Evolutionary conservation across 2,113 vertebrate genomes (phyloP).

Genomic region (Callithrix jacchus): DNA sequence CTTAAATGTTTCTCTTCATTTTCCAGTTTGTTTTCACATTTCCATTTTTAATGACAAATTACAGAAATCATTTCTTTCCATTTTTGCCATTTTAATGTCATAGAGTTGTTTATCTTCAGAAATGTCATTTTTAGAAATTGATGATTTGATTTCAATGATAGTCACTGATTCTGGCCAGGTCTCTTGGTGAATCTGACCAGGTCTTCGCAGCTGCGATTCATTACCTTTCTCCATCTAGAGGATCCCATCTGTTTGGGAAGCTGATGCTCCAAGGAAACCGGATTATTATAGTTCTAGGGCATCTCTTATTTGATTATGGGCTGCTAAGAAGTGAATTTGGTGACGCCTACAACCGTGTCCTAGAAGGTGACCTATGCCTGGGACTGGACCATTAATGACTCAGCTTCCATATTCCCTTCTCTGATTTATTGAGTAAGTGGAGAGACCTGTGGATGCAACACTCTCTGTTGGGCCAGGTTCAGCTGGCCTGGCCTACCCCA

Average conservation of each 20-base stretch:
- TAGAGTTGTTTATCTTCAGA: not conserved
- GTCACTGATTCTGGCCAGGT: not conserved
- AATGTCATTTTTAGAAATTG: not conserved
- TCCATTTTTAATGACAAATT: not conserved
- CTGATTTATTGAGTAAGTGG: not conserved
- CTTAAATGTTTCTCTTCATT: not conserved
- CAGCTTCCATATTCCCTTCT: not conserved
- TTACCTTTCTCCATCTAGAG: not conserved
- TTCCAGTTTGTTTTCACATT: not conserved
- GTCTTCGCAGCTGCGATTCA: not conserved
- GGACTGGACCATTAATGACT: not conserved
- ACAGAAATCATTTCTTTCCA: not conserved
- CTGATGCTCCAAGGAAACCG: not conserved
- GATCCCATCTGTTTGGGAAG: not conserved
- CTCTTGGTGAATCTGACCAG: not conserved
- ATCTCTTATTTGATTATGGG: not conserved
- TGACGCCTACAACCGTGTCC: not conserved
- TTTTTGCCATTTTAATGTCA: not conserved
- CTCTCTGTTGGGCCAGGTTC: not conserved
- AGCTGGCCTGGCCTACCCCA: not conserved
- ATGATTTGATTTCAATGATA: not conserved
- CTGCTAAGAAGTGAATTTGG: not conserved
- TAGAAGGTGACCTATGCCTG: not conserved
- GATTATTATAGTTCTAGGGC: not conserved
- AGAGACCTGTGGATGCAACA: not conserved